Conservation (phyloP, 2,113 vertebrate genomes). For the Chauna torquata region DNA sequence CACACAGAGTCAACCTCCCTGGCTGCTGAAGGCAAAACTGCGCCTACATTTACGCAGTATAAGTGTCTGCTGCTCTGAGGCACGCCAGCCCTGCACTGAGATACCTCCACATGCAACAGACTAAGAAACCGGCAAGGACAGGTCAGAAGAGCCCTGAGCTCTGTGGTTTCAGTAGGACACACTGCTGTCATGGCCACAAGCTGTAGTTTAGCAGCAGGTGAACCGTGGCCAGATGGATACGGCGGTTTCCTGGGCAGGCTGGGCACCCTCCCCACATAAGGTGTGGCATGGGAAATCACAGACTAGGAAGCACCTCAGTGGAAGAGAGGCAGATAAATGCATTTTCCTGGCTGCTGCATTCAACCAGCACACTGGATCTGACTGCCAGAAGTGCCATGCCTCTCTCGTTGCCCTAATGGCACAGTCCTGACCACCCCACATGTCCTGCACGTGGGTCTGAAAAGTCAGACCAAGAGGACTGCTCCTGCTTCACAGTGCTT, state of each 20-base stretch:
- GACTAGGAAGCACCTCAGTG: neutral
- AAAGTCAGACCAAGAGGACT: neutral
- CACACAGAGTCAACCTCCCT: neutral
- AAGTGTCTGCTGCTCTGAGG: neutral
- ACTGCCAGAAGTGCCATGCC: neutral
- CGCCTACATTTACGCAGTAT: neutral
- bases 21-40: neutral
- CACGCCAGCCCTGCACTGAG: neutral
- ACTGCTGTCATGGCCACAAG: neutral
- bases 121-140: neutral
- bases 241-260: neutral
- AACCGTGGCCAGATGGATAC: neutral
- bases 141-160: neutral
- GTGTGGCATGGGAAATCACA: neutral
- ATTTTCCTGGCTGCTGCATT: neutral
- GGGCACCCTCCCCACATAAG: neutral
- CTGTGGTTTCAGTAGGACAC: neutral
- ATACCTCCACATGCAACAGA: neutral
- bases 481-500: neutral
- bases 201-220: neutral
- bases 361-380: neutral
- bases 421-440: neutral
- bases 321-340: neutral
- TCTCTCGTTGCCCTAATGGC: neutral
- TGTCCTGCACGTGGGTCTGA: neutral